phyloP scores from a whole-genome alignment of 2,797 vertebrate species.

The Borostomias antarcticus region DNA sequence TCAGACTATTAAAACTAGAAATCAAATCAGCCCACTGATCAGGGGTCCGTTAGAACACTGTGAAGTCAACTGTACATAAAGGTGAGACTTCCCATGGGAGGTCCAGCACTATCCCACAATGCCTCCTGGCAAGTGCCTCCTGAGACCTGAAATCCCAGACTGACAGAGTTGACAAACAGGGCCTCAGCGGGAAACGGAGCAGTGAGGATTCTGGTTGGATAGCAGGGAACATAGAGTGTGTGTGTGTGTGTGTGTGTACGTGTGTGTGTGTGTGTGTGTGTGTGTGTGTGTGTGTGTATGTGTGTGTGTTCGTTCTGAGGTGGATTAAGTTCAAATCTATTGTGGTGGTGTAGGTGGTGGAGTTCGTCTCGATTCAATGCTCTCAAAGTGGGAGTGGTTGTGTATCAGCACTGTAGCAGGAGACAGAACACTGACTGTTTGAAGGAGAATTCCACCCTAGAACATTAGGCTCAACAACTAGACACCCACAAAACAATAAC shows the following conservation, averaged over 20 bases:
- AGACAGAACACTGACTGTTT: constrained; percentile 1
- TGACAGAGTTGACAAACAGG: neutral
- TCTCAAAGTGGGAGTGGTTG: neutral
- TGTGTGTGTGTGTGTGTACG: neutral
- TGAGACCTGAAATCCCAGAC: constrained; percentile 5
- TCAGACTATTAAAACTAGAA: constrained; percentile 28
- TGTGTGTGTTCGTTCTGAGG: neutral
- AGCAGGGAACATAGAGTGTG: no score
- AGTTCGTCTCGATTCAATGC: neutral
- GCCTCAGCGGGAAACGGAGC: neutral
- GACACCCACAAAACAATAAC: no score
- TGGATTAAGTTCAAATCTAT: neutral
- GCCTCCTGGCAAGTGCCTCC: neutral
- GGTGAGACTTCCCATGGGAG: neutral
- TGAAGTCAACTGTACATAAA: constrained; percentile 31
- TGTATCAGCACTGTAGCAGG: neutral
- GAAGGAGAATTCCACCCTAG: no score
- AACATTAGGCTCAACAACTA: no score
- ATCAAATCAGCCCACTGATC: constrained; percentile 35
- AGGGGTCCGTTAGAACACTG: neutral
- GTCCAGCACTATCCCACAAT: neutral
- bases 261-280: constrained; percentile 9
- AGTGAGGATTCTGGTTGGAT: neutral
- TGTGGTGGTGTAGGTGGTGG: neutral
- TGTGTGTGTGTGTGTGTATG: neutral